Conservation (phyloP, 2,797 vertebrate species). For the Phaenicophaeus curvirostris region DNA sequence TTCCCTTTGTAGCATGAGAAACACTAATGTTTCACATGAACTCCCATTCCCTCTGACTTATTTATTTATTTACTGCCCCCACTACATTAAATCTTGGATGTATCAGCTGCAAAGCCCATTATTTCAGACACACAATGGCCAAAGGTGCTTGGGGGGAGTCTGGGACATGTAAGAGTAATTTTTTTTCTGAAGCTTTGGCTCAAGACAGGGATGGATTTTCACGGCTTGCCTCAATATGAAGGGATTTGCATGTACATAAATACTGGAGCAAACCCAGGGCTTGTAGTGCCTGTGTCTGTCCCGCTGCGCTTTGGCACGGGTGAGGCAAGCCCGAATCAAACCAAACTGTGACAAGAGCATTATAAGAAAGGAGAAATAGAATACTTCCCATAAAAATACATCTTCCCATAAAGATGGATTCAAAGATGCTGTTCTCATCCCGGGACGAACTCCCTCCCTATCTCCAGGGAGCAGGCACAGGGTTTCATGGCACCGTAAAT, state of each 20-base stretch:
- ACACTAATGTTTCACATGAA: neutral
- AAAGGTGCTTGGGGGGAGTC: neutral
- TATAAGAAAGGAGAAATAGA: neutral
- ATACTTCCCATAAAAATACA: neutral
- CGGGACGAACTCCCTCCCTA: neutral
- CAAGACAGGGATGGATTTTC: neutral
- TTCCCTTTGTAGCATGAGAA: neutral
- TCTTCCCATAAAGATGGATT: neutral
- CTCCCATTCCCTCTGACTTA: neutral
- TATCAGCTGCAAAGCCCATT: neutral
- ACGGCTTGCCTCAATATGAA: neutral
- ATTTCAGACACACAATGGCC: neutral
- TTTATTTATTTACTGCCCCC: neutral
- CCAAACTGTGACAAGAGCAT: neutral
- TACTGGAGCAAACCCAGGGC: neutral
- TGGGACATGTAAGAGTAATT: neutral
- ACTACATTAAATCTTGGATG: neutral
- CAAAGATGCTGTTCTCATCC: neutral
- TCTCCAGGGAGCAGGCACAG: neutral
- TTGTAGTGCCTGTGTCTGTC: neutral
- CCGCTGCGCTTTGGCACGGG: rapidly evolving
- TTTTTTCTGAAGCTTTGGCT: neutral
- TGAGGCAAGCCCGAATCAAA: neutral
- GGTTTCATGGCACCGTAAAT: neutral
- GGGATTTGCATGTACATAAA: neutral